Conservation (phyloP, 1,140 invertebrate species). For the Hestina assimilis region DNA sequence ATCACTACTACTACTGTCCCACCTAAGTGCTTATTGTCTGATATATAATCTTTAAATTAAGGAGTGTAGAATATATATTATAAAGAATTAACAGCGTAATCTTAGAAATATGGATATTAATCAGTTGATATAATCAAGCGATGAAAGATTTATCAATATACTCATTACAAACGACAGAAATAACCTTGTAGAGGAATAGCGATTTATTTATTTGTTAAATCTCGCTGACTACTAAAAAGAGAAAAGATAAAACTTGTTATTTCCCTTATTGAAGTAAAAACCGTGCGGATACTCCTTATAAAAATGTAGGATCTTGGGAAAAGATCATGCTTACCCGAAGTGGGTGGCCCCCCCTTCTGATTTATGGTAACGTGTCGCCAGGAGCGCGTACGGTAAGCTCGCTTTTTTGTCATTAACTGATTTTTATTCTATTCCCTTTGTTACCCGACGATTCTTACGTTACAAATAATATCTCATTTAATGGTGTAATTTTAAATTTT, state of each 20-base stretch:
- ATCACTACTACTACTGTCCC: too few species aligned
- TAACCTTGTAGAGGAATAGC: too few species aligned
- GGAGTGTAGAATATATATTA: too few species aligned
- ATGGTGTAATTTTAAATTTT: background rate
- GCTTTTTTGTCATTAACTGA: slow-evolving; percentile 73
- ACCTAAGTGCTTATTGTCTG: too few species aligned
- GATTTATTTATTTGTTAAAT: background rate
- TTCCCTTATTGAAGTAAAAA: slow-evolving; percentile 14
- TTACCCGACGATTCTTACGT: slow-evolving; percentile 8
- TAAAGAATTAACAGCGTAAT: too few species aligned
- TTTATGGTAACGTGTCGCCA: slow-evolving; percentile 74
- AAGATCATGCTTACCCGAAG: slow-evolving; percentile 63
- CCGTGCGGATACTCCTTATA: slow-evolving; percentile 53
- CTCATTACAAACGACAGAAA: too few species aligned
- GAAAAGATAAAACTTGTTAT: slow-evolving; percentile 13
- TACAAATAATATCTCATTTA: background rate
- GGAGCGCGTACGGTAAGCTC: slow-evolving; percentile 53
- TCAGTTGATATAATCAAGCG: too few species aligned
- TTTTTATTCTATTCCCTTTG: slow-evolving; percentile 65
- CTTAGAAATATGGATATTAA: too few species aligned
- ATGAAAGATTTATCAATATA: too few species aligned
- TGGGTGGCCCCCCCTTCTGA: slow-evolving; percentile 57
- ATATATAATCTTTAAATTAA: too few species aligned
- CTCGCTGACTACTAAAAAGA: slow-evolving; percentile 4
- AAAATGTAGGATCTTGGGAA: slow-evolving; percentile 72